These are phyloP conservation scores for Aspiorhynchus laticeps DNA, from an alignment of 2,113 vertebrate species.

Conservation along the genomic window DNA sequence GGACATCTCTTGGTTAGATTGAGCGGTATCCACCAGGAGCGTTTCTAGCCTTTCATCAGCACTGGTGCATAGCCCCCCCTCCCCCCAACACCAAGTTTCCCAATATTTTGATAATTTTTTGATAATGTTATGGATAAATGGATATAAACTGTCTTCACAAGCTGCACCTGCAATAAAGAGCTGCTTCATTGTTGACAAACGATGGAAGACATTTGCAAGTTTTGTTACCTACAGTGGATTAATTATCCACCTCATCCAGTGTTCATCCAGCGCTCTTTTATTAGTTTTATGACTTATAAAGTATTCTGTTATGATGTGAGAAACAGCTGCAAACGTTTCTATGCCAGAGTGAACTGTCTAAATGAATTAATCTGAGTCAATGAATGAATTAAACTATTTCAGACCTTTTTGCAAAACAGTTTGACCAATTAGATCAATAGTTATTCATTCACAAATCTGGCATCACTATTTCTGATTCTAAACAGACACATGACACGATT, in stretches of 20 bases:
- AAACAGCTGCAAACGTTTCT: background rate
- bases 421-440: background rate
- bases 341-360: background rate
- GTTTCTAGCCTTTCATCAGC: background rate
- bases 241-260: background rate
- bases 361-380: background rate
- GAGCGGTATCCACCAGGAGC: background rate
- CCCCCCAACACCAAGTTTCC: no score
- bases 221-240: background rate
- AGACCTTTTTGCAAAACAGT: background rate
- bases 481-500: background rate
- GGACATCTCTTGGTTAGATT: background rate
- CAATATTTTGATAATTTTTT: background rate
- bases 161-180: background rate
- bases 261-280: background rate
- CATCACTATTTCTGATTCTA: background rate
- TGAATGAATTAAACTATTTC: background rate
- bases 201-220: background rate
- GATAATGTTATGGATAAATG: background rate
- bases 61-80: background rate
- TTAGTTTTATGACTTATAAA: background rate
- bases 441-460: background rate
- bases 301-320: background rate
- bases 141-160: background rate
- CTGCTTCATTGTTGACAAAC: background rate